Conservation (phyloP, 2,888 invertebrate genomes). For the Ametastegia equiseti region DNA sequence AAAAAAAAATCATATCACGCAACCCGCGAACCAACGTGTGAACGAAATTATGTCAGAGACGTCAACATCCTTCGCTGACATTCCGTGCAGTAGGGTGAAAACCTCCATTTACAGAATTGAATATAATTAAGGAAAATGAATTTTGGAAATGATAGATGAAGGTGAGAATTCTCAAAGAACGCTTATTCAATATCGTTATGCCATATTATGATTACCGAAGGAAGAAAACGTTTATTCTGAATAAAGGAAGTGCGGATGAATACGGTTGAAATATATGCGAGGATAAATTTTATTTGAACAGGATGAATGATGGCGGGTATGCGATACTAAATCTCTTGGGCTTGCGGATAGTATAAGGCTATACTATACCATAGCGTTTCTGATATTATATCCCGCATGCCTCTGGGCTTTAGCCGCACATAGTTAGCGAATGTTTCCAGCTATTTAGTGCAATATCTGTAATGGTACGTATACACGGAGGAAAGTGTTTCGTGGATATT, state of each 20-base stretch:
- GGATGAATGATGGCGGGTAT: neutral
- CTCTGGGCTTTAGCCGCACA: neutral
- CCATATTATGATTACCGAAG: no score
- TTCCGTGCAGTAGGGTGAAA: neutral
- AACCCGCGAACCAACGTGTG: neutral
- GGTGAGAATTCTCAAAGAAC: no score
- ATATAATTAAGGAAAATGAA: no score
- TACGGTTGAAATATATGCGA: no score
- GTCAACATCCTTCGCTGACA: neutral
- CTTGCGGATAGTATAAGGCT: neutral
- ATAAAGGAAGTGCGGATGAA: no score
- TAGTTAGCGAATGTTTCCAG: conserved; percentile 30
- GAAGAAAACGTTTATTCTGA: no score
- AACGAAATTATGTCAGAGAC: neutral
- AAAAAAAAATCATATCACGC: neutral
- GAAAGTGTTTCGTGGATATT: neutral
- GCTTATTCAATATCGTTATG: no score
- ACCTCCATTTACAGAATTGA: no score
- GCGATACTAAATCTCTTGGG: neutral
- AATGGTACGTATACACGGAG: neutral
- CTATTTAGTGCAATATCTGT: conserved; percentile 22
- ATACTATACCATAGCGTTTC: neutral
- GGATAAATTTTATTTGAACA: no score
- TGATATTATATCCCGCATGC: conserved; percentile 25
- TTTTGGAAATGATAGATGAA: no score